phyloP scores from a whole-genome alignment of 1,140 invertebrate species.

The Sarcophaga peregrina region DNA sequence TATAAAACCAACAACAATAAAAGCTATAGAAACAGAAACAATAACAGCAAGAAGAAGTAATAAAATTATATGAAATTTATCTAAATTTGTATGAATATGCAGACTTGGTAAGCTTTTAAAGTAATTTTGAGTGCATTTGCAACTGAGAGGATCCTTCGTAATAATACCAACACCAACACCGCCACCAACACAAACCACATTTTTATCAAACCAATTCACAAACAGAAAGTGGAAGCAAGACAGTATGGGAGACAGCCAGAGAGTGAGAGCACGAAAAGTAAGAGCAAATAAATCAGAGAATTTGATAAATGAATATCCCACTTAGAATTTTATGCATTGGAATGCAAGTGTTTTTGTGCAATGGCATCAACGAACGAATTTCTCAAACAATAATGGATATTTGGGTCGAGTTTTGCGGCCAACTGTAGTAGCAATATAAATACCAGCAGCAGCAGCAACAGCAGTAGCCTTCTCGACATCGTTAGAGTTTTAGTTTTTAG shows the following conservation, averaged over 20 bases:
- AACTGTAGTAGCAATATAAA: neutral
- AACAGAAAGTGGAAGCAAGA: neutral
- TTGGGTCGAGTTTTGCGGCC: too few relatives aligned
- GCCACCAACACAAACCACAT: neutral
- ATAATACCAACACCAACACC: neutral
- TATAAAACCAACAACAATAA: neutral
- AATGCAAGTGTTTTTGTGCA: neutral
- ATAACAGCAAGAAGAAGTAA: neutral
- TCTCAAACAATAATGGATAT: too few relatives aligned
- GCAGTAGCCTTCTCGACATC: neutral
- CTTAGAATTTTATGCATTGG: neutral
- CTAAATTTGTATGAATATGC: too few relatives aligned
- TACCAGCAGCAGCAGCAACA: neutral
- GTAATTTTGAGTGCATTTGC: neutral
- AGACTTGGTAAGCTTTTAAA: too few relatives aligned
- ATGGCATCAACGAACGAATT: neutral
- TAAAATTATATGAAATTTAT: too few relatives aligned
- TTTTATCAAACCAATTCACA: neutral
- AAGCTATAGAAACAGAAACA: neutral
- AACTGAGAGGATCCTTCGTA: neutral
- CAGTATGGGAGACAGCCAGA: too few relatives aligned
- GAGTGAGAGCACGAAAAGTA: too few relatives aligned
- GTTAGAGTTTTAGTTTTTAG: neutral
- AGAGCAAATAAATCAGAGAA: slow-evolving; percentile 25
- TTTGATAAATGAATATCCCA: slow-evolving; percentile 18